Conservation (phyloP, 2,888 invertebrate genomes). For the Hirudinaria manillensis region DNA sequence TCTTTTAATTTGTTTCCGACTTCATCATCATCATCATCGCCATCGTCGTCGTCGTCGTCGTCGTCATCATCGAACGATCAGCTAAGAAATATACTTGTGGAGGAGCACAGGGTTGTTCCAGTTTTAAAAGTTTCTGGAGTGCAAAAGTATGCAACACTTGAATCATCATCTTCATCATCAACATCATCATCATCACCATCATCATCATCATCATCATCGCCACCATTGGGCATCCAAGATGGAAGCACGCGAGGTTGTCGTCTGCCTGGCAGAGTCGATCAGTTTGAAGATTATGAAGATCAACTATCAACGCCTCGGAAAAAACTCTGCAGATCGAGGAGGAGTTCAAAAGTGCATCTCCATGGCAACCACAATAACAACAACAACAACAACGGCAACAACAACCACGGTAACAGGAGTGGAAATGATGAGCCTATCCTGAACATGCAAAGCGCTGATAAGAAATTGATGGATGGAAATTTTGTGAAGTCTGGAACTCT, state of each 20-base stretch:
- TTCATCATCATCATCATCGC: not conserved
- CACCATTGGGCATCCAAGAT: not conserved
- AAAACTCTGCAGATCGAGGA: too few species aligned
- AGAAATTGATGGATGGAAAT: too few species aligned
- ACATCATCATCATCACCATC: slow-evolving; percentile 12
- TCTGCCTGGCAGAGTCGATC: not conserved
- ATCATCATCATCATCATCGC: slow-evolving; percentile 7
- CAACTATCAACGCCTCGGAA: too few species aligned
- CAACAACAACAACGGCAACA: not conserved
- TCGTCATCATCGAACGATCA: not conserved
- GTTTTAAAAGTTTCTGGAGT: too few species aligned
- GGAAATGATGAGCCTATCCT: not conserved
- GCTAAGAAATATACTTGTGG: too few species aligned
- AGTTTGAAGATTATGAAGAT: not conserved
- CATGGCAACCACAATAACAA: not conserved
- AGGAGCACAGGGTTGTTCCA: too few species aligned
- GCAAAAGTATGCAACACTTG: not conserved
- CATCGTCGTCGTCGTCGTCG: slow-evolving; percentile 2
- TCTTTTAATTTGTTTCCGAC: too few species aligned
- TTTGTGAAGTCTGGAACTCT: too few species aligned
- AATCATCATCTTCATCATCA: slow-evolving; percentile 19
- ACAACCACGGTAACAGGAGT: not conserved
- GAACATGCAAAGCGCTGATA: not conserved
- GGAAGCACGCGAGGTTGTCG: not conserved
- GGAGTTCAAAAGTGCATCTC: too few species aligned